These are phyloP conservation scores for Drosophila arawakana DNA, from an alignment of 1,140 invertebrate species.

Conservation along the genomic window DNA sequence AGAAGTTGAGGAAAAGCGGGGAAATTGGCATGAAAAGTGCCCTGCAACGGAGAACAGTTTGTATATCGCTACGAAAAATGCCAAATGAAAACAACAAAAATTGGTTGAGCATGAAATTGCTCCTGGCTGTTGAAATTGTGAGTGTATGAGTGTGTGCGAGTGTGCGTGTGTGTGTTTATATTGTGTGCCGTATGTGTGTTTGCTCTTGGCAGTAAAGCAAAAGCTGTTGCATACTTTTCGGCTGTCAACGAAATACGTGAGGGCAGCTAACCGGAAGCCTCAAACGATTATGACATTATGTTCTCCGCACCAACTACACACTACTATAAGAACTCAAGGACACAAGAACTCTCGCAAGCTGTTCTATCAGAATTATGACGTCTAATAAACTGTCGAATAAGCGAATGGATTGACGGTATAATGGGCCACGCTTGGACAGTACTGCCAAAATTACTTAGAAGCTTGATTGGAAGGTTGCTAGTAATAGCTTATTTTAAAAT, in stretches of 20 bases:
- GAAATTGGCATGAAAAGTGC: constrained; percentile 15
- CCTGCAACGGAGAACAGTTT: constrained; percentile 29
- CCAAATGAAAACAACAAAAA: constrained; percentile 75
- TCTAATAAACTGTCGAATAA: not conserved
- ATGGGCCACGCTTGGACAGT: not conserved
- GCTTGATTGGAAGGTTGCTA: too few species aligned
- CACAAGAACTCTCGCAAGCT: not conserved
- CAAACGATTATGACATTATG: constrained; percentile 62
- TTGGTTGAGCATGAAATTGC: constrained; percentile 81
- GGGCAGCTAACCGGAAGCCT: constrained; percentile 54
- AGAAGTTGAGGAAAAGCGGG: not conserved
- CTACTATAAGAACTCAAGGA: not conserved
- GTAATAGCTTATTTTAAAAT: too few species aligned
- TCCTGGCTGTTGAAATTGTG: constrained; percentile 13
- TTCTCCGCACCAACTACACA: constrained; percentile 22
- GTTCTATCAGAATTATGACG: constrained; percentile 4
- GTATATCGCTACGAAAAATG: constrained; percentile 58
- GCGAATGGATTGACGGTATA: not conserved
- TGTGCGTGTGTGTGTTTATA: not conserved
- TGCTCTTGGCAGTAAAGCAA: constrained; percentile 13
- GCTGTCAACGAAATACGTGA: constrained; percentile 48
- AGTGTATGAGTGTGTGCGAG: not conserved
- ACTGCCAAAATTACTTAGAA: too few species aligned
- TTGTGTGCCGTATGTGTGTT: constrained; percentile 6
- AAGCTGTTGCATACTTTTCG: constrained; percentile 68